A percentile compares a stretch with the other conserved stretches of the same genome.
phyloP scores from a whole-genome alignment of 2,797 vertebrate species.

The Oreortyx pictus region DNA sequence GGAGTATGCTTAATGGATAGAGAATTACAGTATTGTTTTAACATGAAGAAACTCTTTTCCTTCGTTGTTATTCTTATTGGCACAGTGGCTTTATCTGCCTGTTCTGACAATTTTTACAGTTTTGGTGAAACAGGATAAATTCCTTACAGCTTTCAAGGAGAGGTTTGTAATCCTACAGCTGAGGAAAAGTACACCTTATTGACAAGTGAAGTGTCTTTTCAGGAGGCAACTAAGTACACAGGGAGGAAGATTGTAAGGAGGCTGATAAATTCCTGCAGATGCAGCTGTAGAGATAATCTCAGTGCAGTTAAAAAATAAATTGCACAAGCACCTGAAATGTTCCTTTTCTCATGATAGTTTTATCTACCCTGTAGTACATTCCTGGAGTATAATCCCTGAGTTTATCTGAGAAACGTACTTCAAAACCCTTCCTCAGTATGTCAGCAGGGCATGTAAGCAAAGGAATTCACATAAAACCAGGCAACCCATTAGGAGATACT shows the following conservation, averaged over 20 bases:
- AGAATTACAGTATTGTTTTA: background rate
- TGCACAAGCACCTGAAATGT: slow-evolving; percentile 49
- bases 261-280: slow-evolving; percentile 55
- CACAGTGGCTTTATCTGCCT: fast-evolving
- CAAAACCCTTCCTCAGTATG: background rate
- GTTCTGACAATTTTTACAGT: background rate
- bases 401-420: slow-evolving; percentile 47
- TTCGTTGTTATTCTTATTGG: background rate
- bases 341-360: slow-evolving; percentile 32
- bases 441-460: background rate
- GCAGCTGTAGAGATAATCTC: slow-evolving; percentile 60
- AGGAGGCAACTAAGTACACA: background rate
- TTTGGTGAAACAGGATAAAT: background rate
- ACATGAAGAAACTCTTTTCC: background rate
- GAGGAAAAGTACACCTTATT: background rate
- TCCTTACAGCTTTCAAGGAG: background rate
- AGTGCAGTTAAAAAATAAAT: background rate
- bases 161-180: background rate
- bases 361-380: slow-evolving; percentile 19
- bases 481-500: slow-evolving; percentile 8
- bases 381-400: background rate
- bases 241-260: slow-evolving; percentile 35
- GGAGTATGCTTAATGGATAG: background rate
- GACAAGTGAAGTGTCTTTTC: background rate
- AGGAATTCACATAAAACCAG: slow-evolving; percentile 53